A percentile compares a stretch with the other conserved stretches of the same genome.
These are phyloP conservation scores for Euplexia lucipara DNA, from an alignment of 2,888 invertebrate species.

Conservation along the genomic window DNA sequence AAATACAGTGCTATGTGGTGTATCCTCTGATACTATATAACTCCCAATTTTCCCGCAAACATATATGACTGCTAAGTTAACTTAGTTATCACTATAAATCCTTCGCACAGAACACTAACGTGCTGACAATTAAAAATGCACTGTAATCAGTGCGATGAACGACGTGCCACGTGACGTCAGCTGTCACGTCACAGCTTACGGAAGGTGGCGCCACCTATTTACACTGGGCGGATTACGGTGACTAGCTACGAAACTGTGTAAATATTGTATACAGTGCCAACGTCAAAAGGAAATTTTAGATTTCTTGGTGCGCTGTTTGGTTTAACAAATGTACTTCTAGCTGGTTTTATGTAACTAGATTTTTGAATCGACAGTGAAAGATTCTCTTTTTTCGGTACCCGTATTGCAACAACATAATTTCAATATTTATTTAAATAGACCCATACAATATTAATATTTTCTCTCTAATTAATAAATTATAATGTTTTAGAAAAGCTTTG, in stretches of 20 bases:
- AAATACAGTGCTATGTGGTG: too few relatives aligned
- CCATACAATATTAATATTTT: too few relatives aligned
- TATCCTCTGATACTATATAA: too few relatives aligned
- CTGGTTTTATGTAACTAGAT: not conserved
- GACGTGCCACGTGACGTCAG: slow-evolving; percentile 35
- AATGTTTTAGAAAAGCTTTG: too few relatives aligned
- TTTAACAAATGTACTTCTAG: not conserved
- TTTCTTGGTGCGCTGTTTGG: not conserved
- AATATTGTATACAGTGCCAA: slow-evolving; percentile 1
- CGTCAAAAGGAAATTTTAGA: not conserved
- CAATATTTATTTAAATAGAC: too few relatives aligned
- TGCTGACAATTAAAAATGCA: slow-evolving; percentile 40
- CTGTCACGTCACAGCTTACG: slow-evolving; percentile 29
- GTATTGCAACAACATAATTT: too few relatives aligned
- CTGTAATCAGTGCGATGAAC: slow-evolving; percentile 27
- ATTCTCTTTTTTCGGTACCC: not conserved
- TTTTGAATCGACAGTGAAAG: not conserved
- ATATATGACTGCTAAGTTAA: not conserved
- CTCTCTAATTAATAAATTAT: too few relatives aligned
- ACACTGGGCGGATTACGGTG: slow-evolving; percentile 17
- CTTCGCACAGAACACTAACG: not conserved
- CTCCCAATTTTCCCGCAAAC: not conserved
- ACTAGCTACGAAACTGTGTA: not conserved
- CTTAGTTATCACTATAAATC: not conserved
- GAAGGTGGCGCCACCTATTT: slow-evolving; percentile 25